Conservation (phyloP, 2,113 vertebrate genomes). For the Bagarius yarrelli region DNA sequence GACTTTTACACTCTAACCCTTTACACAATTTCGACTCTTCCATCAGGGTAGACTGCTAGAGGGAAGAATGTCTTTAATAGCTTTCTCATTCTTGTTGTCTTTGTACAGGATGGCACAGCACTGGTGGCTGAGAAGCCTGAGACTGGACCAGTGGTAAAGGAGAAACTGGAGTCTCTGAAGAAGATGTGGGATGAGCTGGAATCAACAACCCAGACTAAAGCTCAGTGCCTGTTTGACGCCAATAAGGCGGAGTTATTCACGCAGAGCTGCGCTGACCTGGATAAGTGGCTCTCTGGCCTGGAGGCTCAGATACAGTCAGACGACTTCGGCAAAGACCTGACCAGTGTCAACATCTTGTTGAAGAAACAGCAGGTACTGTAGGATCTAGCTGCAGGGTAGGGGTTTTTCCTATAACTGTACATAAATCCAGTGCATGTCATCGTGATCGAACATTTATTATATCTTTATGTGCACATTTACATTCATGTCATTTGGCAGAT, state of each 20-base stretch:
- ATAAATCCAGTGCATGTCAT: no score
- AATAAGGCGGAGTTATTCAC: constrained; percentile 96
- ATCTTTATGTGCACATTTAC: no score
- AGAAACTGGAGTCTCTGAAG: constrained; percentile 84
- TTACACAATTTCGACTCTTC: neutral
- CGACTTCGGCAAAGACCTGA: constrained; percentile 94
- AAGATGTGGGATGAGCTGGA: constrained; percentile 90
- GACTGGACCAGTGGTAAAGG: constrained; percentile 83
- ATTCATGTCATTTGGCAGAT: no score
- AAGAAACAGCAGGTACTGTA: constrained; percentile 91
- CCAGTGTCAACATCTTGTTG: constrained; percentile 93
- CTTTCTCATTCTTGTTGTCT: neutral
- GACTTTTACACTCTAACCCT: neutral
- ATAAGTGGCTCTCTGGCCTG: constrained; percentile 88
- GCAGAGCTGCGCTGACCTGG: constrained; percentile 92
- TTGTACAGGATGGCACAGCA: constrained; percentile 80
- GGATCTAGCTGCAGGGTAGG: neutral
- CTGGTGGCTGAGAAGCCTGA: constrained; percentile 94
- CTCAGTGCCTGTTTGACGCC: constrained; percentile 93
- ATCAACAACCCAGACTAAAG: constrained; percentile 93
- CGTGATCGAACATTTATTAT: no score
- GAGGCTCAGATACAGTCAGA: constrained; percentile 94
- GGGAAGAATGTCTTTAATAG: neutral
- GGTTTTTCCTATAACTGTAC: no score
- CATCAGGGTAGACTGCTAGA: neutral